Conservation (phyloP, 2,797 vertebrate species). For the Alosa sapidissima region DNA sequence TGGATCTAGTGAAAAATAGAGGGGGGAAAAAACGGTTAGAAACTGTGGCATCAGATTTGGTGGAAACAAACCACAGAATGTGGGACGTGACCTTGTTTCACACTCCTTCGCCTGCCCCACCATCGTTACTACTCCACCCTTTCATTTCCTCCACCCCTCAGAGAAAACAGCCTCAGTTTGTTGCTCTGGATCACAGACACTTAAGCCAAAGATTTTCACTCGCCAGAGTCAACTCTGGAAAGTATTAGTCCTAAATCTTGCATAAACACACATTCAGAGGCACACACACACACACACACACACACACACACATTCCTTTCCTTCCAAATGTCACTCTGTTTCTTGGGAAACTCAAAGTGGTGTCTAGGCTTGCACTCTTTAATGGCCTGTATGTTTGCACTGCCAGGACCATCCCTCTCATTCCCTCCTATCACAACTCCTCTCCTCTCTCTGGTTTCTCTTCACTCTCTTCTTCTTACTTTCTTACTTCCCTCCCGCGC, state of each 20-base stretch:
- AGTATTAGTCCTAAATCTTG: constrained; percentile 18
- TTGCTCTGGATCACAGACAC: constrained; percentile 49
- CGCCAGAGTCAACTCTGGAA: not conserved
- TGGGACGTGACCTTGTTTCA: constrained; percentile 35
- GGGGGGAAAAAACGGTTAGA: not conserved
- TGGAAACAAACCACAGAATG: not conserved
- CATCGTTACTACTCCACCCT: constrained; percentile 37
- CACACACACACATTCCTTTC: not conserved
- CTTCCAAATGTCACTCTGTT: constrained; percentile 18
- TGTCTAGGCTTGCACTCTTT: not conserved
- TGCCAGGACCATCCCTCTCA: not conserved
- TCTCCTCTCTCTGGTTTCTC: not conserved
- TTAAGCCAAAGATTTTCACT: constrained; percentile 7
- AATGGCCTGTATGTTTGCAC: not conserved
- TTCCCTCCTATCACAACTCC: not conserved
- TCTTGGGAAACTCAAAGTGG: constrained; percentile 1
- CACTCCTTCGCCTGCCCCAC: constrained; percentile 32
- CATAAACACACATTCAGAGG: constrained; percentile 13
- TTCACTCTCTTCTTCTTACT: not conserved
- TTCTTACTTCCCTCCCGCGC: not conserved
- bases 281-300: not conserved
- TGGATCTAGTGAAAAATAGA: constrained; percentile 63
- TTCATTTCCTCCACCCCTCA: constrained; percentile 25
- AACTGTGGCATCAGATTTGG: not conserved
- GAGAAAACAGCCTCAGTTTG: constrained; percentile 51